phyloP scores from a whole-genome alignment of 2,113 vertebrate genomes.

The Eretmochelys imbricata region DNA sequence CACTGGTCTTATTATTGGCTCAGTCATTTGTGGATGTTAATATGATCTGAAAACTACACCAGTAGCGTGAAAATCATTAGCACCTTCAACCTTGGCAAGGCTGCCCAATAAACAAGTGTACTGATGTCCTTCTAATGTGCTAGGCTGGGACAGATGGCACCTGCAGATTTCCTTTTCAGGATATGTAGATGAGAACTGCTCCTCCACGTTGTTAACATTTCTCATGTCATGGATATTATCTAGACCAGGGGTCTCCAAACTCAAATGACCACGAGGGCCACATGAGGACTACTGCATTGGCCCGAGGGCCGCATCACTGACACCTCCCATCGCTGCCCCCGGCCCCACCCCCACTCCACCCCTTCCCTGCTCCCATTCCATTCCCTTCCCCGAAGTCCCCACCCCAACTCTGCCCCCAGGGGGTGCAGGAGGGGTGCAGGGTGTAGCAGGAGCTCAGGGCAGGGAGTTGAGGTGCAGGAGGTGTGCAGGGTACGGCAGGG shows the following conservation, averaged over 20 bases:
- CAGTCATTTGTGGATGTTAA: slow-evolving; percentile 32
- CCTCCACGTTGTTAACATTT: not conserved
- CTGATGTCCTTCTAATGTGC: not conserved
- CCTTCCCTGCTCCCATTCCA: no score
- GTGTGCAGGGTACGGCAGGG: no score
- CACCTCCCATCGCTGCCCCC: no score
- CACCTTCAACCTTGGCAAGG: not conserved
- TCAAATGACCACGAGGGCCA: no score
- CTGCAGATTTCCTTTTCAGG: not conserved
- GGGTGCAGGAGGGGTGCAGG: no score
- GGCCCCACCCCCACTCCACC: no score
- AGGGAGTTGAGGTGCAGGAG: no score
- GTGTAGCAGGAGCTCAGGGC: no score
- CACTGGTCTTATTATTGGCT: slow-evolving; percentile 4
- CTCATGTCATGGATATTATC: not conserved
- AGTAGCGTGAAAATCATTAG: slow-evolving; percentile 3
- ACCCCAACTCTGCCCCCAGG: no score
- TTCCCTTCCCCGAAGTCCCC: no score
- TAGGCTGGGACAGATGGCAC: not conserved
- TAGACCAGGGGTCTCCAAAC: not conserved
- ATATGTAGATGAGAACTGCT: not conserved
- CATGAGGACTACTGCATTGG: no score
- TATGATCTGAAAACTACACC: not conserved
- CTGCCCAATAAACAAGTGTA: not conserved
- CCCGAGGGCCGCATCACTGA: no score